Evolutionary conservation across 2,113 vertebrate species (phyloP).

Genomic region (Pygoscelis adeliae): DNA sequence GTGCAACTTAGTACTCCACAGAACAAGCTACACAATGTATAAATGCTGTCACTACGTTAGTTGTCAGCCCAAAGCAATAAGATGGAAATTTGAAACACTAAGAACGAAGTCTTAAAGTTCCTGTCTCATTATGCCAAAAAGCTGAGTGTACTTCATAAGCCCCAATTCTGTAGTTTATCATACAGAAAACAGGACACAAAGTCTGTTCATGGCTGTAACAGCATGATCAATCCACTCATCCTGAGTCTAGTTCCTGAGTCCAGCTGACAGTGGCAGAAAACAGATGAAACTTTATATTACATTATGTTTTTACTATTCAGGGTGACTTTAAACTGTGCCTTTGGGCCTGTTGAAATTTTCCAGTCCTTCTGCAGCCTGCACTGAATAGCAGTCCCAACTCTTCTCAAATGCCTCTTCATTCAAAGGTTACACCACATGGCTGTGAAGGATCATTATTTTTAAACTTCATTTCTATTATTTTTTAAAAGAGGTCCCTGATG

Average conservation of each 20-base stretch:
- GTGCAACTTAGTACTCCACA: not conserved
- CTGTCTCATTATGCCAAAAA: not conserved
- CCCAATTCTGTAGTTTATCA: not conserved
- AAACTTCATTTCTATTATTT: not conserved
- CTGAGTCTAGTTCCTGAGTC: not conserved
- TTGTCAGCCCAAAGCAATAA: not conserved
- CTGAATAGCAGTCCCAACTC: not conserved
- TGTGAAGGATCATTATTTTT: not conserved
- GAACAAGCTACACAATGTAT: not conserved
- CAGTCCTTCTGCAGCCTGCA: not conserved
- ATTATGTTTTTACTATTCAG: not conserved
- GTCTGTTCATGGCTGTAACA: not conserved
- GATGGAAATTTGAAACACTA: not conserved
- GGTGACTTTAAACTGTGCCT: not conserved
- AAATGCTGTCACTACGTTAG: not conserved
- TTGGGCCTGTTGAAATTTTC: not conserved
- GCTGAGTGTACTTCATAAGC: not conserved
- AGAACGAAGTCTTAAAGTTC: not conserved
- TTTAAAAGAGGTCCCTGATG: not conserved
- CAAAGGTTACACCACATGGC: not conserved
- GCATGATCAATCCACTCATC: not conserved
- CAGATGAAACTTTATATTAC: not conserved
- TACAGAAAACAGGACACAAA: not conserved
- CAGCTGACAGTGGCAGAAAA: not conserved
- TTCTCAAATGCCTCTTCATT: not conserved